A percentile compares a stretch with the other conserved stretches of the same genome.
Evolutionary conservation across 2,797 vertebrate genomes (phyloP).

Genomic region (Gambusia yucatana): DNA sequence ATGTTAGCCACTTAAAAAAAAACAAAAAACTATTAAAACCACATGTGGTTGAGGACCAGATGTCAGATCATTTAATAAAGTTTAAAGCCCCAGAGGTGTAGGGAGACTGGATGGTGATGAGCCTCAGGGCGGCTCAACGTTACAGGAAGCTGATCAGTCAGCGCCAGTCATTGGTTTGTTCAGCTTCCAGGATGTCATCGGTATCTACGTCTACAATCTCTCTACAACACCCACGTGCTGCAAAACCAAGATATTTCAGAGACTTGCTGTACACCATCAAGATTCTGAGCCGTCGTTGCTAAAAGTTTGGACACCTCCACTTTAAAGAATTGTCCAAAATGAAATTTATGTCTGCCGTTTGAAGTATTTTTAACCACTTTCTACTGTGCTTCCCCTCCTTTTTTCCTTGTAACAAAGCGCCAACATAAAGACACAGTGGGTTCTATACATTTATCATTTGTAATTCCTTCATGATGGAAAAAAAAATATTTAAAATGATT

Average conservation of each 20-base stretch:
- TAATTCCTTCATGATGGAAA: background rate
- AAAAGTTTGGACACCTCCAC: background rate
- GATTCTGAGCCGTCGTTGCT: background rate
- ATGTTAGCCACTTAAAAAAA: slow-evolving; percentile 60
- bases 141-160: slow-evolving; percentile 12
- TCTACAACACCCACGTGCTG: background rate
- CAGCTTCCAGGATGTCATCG: background rate
- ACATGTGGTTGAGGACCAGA: background rate
- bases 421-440: background rate
- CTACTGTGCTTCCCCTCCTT: background rate
- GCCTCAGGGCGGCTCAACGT: slow-evolving; percentile 36
- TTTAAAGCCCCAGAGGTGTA: slow-evolving; percentile 55
- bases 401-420: background rate
- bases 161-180: background rate
- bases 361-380: background rate
- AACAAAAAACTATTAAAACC: slow-evolving; percentile 7
- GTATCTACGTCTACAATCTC: background rate
- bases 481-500: background rate
- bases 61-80: slow-evolving; percentile 40
- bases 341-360: background rate
- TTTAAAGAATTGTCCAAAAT: background rate
- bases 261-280: background rate
- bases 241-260: background rate
- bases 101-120: slow-evolving; percentile 46
- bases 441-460: background rate